These are phyloP conservation scores for Cerastis leucographa DNA, from an alignment of 2,888 invertebrate genomes.

Conservation along the genomic window DNA sequence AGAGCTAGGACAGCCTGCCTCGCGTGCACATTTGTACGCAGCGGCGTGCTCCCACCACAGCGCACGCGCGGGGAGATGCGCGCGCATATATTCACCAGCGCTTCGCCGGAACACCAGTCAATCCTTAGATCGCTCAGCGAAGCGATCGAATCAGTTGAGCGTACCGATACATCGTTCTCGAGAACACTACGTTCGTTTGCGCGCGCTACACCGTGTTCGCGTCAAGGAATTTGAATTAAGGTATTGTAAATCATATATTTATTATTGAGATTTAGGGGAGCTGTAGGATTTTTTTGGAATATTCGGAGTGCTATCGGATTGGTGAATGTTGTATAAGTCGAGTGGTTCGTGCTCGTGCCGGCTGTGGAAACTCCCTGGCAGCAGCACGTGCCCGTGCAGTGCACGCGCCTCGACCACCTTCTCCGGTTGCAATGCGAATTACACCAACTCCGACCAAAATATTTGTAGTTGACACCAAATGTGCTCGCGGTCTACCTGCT, in stretches of 20 bases:
- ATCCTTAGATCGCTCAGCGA: slow-evolving; percentile 79
- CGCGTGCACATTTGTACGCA: slow-evolving; percentile 61
- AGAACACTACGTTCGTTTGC: slow-evolving; percentile 71
- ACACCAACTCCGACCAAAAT: slow-evolving; percentile 75
- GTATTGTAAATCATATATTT: slow-evolving; percentile 73
- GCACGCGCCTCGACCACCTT: slow-evolving; percentile 70
- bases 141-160: slow-evolving; percentile 75
- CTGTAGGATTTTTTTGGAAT: slow-evolving; percentile 35
- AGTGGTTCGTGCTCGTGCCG: slow-evolving; percentile 64
- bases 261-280: slow-evolving; percentile 33
- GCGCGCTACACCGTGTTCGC: slow-evolving; percentile 71
- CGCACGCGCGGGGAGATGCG: slow-evolving; percentile 86
- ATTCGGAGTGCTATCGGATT: slow-evolving; percentile 64
- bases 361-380: slow-evolving; percentile 79
- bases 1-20: slow-evolving; percentile 28
- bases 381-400: slow-evolving; percentile 75
- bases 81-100: slow-evolving; percentile 87
- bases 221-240: slow-evolving; percentile 71
- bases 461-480: slow-evolving; percentile 65
- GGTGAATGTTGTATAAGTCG: slow-evolving; percentile 62
- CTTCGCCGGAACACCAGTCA: slow-evolving; percentile 83
- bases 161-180: slow-evolving; percentile 66
- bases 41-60: slow-evolving; percentile 80
- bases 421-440: slow-evolving; percentile 79
- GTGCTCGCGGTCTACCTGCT: slow-evolving; percentile 73